These are phyloP conservation scores for Epinephelus awoara DNA, from an alignment of 2,797 vertebrate species.

Conservation along the genomic window DNA sequence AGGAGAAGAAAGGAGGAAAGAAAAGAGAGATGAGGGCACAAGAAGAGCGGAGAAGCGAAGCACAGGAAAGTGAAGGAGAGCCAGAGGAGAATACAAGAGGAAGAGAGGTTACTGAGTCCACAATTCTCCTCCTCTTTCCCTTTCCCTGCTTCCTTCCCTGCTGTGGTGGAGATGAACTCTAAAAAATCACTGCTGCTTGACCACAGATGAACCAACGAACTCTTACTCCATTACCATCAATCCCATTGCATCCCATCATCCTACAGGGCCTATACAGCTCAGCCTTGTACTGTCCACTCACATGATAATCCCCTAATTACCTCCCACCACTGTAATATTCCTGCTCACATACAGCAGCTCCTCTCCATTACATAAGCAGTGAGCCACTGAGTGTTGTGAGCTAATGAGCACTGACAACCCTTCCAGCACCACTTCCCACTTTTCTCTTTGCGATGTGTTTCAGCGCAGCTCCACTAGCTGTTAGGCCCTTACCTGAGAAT, in stretches of 20 bases:
- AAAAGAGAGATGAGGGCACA: neutral
- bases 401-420: conserved; percentile 61
- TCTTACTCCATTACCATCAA: conserved; percentile 58
- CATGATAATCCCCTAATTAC: conserved; percentile 48
- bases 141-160: conserved; percentile 32
- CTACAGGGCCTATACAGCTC: conserved; percentile 23
- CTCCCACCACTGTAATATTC: conserved; percentile 49
- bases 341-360: conserved; percentile 47
- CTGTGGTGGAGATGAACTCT: conserved; percentile 42
- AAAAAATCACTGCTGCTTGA: conserved; percentile 47
- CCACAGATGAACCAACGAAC: conserved; percentile 53
- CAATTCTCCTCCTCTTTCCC: conserved; percentile 9
- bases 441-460: conserved; percentile 41
- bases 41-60: conserved; percentile 1
- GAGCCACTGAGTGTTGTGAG: conserved; percentile 43
- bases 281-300: conserved; percentile 24
- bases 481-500: conserved; percentile 32
- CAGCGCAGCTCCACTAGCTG: conserved; percentile 26
- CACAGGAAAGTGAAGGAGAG: neutral
- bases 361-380: conserved; percentile 65
- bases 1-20: conserved; percentile 2
- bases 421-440: conserved; percentile 46
- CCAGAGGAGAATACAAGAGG: neutral
- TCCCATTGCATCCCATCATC: conserved; percentile 50
- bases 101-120: conserved; percentile 50